Evolutionary conservation across 1,140 invertebrate genomes (phyloP).

Genomic region (Scylla paramamosain): DNA sequence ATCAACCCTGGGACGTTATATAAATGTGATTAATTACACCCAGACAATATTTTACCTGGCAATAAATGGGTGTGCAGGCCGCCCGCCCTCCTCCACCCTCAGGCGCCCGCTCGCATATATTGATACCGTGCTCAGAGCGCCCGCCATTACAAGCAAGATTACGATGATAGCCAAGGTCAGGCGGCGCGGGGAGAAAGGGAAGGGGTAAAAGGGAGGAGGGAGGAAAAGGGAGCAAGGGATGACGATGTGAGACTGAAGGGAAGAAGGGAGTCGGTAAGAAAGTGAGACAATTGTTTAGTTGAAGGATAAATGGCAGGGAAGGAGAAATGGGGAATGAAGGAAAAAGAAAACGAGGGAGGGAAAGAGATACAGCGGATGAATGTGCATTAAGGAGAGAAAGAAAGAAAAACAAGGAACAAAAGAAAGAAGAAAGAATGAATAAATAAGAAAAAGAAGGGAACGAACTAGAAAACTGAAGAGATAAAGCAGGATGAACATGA

Average conservation of each 20-base stretch:
- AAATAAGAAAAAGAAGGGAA: too few species aligned
- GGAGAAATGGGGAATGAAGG: too few species aligned
- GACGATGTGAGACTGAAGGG: too few species aligned
- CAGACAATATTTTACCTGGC: background rate
- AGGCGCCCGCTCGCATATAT: background rate
- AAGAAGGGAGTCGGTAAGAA: too few species aligned
- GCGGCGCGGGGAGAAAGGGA: background rate
- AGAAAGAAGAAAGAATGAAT: too few species aligned
- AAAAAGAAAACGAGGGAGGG: background rate
- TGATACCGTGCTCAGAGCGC: background rate
- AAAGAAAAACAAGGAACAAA: background rate
- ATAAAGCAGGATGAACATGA: too few species aligned
- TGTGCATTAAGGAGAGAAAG: background rate
- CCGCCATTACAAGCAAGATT: conserved; percentile 21
- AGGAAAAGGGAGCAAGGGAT: too few species aligned
- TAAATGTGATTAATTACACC: conserved; percentile 41
- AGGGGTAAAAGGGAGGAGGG: too few species aligned
- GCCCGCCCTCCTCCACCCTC: background rate
- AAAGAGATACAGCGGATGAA: background rate
- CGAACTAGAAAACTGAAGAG: too few species aligned
- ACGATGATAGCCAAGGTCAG: background rate
- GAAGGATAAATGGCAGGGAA: too few species aligned
- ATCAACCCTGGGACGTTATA: conserved; percentile 34
- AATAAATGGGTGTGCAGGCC: background rate
- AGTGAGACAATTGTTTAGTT: too few species aligned